Evolutionary conservation across 2,113 vertebrate genomes (phyloP).

Genomic region (Hydrochoerus hydrochaeris): DNA sequence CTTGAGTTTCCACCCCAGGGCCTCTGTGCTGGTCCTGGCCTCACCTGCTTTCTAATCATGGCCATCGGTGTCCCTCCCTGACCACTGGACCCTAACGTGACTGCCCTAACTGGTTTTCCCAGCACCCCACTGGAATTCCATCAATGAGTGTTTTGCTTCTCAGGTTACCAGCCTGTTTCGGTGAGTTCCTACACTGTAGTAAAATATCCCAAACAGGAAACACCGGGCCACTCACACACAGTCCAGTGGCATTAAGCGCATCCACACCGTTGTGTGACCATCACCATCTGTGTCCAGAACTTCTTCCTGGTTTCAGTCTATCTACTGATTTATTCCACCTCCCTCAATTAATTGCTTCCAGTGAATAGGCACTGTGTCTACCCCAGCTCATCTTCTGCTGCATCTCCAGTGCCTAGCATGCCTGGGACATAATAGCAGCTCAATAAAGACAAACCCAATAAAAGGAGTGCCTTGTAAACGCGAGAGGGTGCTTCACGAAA

Average conservation of each 20-base stretch:
- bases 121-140: background rate
- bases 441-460: background rate
- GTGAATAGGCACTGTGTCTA: background rate
- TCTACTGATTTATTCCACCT: background rate
- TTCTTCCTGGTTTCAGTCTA: background rate
- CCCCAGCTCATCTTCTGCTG: background rate
- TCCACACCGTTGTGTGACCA: background rate
- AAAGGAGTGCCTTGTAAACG: background rate
- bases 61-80: background rate
- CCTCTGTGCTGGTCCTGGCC: background rate
- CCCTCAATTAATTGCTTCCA: background rate
- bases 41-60: background rate
- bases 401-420: background rate
- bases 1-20: background rate
- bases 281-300: background rate
- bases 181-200: background rate
- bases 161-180: too few species aligned
- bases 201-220: background rate
- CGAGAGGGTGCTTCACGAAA: background rate
- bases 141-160: background rate
- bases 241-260: background rate
- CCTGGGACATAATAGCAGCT: background rate
- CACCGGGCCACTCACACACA: background rate
- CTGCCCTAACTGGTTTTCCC: background rate
- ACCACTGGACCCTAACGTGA: background rate